These are phyloP conservation scores for Operophtera brumata DNA, from an alignment of 2,888 invertebrate species.

Conservation along the genomic window DNA sequence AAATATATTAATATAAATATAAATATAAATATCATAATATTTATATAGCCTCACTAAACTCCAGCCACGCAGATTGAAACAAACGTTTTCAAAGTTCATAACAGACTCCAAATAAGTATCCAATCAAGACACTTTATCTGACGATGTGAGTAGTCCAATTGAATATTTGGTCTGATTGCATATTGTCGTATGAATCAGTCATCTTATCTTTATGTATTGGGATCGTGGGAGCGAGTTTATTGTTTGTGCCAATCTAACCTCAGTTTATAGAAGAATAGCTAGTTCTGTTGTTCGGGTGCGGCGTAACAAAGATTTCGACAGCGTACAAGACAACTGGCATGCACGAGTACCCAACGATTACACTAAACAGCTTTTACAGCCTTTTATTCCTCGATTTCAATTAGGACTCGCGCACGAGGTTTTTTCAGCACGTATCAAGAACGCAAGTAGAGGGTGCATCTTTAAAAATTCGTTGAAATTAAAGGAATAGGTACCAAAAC, in stretches of 20 bases:
- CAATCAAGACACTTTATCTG: background rate
- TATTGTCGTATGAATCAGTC: constrained; percentile 54
- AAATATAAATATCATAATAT: background rate
- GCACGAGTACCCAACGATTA: background rate
- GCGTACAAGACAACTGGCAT: background rate
- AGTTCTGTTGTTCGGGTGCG: background rate
- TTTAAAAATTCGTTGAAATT: too few relatives aligned
- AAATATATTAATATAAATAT: background rate
- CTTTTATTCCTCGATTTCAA: too few relatives aligned
- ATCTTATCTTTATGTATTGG: constrained; percentile 69
- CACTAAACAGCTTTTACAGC: background rate
- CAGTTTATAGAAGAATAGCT: constrained; percentile 1
- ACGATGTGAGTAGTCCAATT: background rate
- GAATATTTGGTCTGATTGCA: background rate
- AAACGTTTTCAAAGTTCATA: too few relatives aligned
- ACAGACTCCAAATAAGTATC: background rate
- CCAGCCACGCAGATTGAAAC: constrained; percentile 36
- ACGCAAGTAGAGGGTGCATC: too few relatives aligned
- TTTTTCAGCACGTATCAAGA: too few relatives aligned
- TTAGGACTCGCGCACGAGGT: too few relatives aligned
- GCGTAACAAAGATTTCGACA: background rate
- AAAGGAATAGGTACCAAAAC: too few relatives aligned
- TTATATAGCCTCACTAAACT: background rate
- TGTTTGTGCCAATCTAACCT: background rate
- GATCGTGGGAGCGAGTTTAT: constrained; percentile 73